These are phyloP conservation scores for Manis javanica DNA, from an alignment of 2,797 vertebrate species.

Conservation along the genomic window DNA sequence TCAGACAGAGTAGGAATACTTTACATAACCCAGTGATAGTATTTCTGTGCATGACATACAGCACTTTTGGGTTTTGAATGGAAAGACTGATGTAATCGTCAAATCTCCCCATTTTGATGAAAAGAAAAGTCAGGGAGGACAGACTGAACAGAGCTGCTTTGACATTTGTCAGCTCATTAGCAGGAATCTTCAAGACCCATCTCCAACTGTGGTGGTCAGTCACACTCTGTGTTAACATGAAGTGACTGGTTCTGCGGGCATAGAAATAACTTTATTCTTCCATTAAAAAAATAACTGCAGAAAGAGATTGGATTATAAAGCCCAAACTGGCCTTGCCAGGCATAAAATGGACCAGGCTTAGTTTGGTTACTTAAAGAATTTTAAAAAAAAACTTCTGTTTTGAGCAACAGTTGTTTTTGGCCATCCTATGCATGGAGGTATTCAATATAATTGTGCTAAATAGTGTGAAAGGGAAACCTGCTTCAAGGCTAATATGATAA, in stretches of 20 bases:
- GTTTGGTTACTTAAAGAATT: conserved; percentile 61
- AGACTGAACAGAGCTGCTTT: conserved; percentile 10
- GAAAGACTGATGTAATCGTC: conserved; percentile 37
- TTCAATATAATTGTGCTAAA: conserved; percentile 69
- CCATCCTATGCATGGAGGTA: conserved; percentile 31
- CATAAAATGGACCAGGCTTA: conserved; percentile 19
- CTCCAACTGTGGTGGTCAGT: conserved; percentile 52
- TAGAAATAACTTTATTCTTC: conserved; percentile 26
- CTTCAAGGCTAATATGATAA: conserved; percentile 77
- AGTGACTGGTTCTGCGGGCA: conserved; percentile 24
- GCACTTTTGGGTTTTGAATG: conserved; percentile 45
- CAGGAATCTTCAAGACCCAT: conserved; percentile 11
- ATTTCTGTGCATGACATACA: not conserved
- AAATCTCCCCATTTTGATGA: conserved; percentile 51
- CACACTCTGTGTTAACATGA: conserved; percentile 14
- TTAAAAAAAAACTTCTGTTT: conserved; percentile 35
- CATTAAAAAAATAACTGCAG: conserved; percentile 69
- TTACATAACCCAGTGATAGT: conserved; percentile 48
- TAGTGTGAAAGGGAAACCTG: conserved; percentile 65
- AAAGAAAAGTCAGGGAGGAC: conserved; percentile 42
- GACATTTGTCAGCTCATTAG: conserved; percentile 63
- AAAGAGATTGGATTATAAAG: conserved; percentile 70
- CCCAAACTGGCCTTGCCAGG: conserved; percentile 71
- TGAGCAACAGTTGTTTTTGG: conserved; percentile 68
- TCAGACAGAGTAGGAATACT: conserved; percentile 5